Conservation (phyloP, 2,888 invertebrate species). For the Epirrhoe alternata region DNA sequence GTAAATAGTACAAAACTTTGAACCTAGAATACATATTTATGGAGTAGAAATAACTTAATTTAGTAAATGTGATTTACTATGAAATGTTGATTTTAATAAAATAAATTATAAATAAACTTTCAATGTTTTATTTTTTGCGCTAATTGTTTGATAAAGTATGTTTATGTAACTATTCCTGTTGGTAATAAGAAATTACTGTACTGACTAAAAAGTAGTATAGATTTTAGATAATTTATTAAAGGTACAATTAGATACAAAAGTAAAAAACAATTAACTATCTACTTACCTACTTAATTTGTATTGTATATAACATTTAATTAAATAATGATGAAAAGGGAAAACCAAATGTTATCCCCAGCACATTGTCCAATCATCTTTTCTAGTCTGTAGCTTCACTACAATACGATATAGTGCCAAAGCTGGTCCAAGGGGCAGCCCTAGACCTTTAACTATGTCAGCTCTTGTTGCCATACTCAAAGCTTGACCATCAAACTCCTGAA, state of each 20-base stretch:
- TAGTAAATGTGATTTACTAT: constrained; percentile 13
- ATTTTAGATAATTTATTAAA: background rate
- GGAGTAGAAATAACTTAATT: constrained; percentile 1
- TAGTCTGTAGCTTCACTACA: constrained; percentile 92
- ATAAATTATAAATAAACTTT: background rate
- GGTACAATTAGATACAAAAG: constrained; percentile 23
- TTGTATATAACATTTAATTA: background rate
- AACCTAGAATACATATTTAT: constrained; percentile 5
- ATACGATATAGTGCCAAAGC: constrained; percentile 94
- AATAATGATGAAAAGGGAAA: background rate
- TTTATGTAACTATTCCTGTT: background rate
- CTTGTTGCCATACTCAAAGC: constrained; percentile 93
- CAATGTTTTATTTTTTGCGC: background rate
- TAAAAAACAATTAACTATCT: constrained; percentile 14
- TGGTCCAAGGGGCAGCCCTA: constrained; percentile 94
- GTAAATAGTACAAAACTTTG: background rate
- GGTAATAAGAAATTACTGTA: background rate
- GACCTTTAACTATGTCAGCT: constrained; percentile 92
- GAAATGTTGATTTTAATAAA: constrained; percentile 8
- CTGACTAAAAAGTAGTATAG: background rate
- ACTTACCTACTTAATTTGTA: background rate
- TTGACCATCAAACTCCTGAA: constrained; percentile 95
- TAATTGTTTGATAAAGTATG: background rate
- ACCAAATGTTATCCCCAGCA: constrained; percentile 86
- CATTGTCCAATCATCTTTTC: constrained; percentile 89